Evolutionary conservation across 2,888 invertebrate genomes (phyloP).

Genomic region (Marronus borbonicus): DNA sequence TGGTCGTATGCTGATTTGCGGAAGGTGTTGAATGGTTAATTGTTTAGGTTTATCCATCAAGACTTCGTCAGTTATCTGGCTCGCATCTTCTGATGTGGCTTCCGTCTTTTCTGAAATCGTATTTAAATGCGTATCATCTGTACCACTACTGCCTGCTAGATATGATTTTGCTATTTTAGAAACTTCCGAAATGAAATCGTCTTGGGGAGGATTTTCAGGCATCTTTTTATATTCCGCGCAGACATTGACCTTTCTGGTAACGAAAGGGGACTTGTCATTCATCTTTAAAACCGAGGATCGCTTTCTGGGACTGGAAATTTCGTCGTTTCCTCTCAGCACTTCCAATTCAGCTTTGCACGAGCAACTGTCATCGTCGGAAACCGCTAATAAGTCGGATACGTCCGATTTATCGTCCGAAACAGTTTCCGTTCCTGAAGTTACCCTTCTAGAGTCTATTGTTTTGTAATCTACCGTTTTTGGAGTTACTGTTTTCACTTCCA

Average conservation of each 20-base stretch:
- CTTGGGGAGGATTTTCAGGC: not conserved
- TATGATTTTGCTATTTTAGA: not conserved
- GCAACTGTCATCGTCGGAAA: not conserved
- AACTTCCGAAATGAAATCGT: constrained; percentile 9
- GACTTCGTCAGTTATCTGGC: not conserved
- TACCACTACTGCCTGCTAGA: not conserved
- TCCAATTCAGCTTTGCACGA: constrained; percentile 23
- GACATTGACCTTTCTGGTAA: not conserved
- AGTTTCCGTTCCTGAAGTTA: not conserved
- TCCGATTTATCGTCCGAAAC: no score
- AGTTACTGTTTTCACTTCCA: no score
- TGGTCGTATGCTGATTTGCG: constrained; percentile 72
- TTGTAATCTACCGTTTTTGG: not conserved
- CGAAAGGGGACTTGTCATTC: not conserved
- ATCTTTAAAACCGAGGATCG: constrained; percentile 8
- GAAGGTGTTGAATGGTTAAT: constrained; percentile 71
- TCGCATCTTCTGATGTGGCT: not conserved
- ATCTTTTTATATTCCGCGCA: not conserved
- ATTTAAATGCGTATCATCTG: constrained; percentile 38
- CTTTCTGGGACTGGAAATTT: not conserved
- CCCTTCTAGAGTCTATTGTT: no score
- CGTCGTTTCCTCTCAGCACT: not conserved
- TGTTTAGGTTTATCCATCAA: constrained; percentile 34
- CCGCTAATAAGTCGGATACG: not conserved
- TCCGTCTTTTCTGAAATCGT: constrained; percentile 50